A percentile compares a stretch with the other conserved stretches of the same genome.
phyloP scores from a whole-genome alignment of 2,888 invertebrate genomes.

The Chromoteleia sp. region DNA sequence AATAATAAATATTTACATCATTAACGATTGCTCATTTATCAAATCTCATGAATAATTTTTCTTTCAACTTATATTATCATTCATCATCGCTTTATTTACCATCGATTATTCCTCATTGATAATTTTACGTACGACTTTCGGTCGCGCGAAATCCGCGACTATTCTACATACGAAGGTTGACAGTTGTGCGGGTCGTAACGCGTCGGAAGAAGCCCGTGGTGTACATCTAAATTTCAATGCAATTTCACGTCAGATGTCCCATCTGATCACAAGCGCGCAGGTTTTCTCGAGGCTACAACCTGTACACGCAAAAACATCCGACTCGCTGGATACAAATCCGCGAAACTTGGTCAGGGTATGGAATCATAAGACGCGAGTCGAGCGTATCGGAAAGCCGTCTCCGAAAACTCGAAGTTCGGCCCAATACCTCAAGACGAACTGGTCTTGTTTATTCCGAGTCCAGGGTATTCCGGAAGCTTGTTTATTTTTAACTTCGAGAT shows the following conservation, averaged over 20 bases:
- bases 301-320: constrained; percentile 31
- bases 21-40: no score
- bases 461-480: background rate
- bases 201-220: background rate
- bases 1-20: no score
- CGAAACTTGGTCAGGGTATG: constrained; percentile 26
- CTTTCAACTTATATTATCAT: no score
- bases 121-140: no score
- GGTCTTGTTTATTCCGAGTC: background rate
- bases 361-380: constrained; percentile 15
- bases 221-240: constrained; percentile 40
- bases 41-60: no score
- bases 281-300: constrained; percentile 6
- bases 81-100: no score
- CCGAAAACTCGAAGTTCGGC: constrained; percentile 1
- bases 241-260: constrained; percentile 27
- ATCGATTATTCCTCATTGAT: no score
- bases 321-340: constrained; percentile 11
- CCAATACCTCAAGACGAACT: constrained; percentile 1
- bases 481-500: constrained; percentile 12
- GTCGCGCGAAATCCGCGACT: no score
- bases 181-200: constrained; percentile 4
- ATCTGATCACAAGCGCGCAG: constrained; percentile 24
- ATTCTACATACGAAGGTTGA: constrained; percentile 12
- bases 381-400: background rate